A percentile compares a stretch with the other conserved stretches of the same genome.
These are phyloP conservation scores for Cosmorhoe ocellata DNA, from an alignment of 2,888 invertebrate species.

Conservation along the genomic window DNA sequence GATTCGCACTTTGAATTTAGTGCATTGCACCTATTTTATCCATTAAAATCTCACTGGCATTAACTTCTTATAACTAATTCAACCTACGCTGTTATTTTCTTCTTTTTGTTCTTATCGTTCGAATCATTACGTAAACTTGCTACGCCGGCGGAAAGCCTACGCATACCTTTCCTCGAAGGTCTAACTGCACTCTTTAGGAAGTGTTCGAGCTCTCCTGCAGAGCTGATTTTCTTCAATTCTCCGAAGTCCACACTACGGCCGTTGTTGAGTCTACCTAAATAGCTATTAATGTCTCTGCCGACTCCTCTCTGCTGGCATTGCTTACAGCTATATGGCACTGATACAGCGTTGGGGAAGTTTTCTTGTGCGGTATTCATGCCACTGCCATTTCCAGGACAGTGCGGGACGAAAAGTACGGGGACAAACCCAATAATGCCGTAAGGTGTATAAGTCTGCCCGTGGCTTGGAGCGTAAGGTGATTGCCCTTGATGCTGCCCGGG, in stretches of 20 bases:
- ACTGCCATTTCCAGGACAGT: slow-evolving; percentile 81
- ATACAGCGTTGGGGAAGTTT: slow-evolving; percentile 83
- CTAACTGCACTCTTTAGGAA: slow-evolving; percentile 69
- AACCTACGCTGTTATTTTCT: slow-evolving; percentile 32
- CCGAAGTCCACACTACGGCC: slow-evolving; percentile 61
- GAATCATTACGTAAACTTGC: slow-evolving; percentile 43
- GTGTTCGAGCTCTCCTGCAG: slow-evolving; percentile 62
- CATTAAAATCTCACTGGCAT: slow-evolving; percentile 32
- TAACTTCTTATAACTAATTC: slow-evolving; percentile 27
- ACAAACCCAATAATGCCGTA: slow-evolving; percentile 86
- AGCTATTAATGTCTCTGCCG: slow-evolving; percentile 57
- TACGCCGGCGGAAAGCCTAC: slow-evolving; percentile 52
- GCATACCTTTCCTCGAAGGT: slow-evolving; percentile 60
- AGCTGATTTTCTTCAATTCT: slow-evolving; percentile 69
- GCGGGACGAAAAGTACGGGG: slow-evolving; percentile 87
- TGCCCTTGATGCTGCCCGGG: slow-evolving; percentile 15
- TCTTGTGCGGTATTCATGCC: slow-evolving; percentile 76
- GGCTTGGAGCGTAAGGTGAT: slow-evolving; percentile 18
- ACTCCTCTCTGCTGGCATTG: slow-evolving; percentile 70
- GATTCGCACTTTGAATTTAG: slow-evolving; percentile 9
- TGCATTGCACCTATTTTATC: slow-evolving; percentile 10
- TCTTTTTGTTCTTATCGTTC: slow-evolving; percentile 43
- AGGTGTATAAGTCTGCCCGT: slow-evolving; percentile 63
- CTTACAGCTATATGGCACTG: slow-evolving; percentile 84
- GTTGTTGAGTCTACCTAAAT: slow-evolving; percentile 61